These are phyloP conservation scores for Dromiciops gliroides DNA, from an alignment of 2,113 vertebrate species.

Conservation along the genomic window DNA sequence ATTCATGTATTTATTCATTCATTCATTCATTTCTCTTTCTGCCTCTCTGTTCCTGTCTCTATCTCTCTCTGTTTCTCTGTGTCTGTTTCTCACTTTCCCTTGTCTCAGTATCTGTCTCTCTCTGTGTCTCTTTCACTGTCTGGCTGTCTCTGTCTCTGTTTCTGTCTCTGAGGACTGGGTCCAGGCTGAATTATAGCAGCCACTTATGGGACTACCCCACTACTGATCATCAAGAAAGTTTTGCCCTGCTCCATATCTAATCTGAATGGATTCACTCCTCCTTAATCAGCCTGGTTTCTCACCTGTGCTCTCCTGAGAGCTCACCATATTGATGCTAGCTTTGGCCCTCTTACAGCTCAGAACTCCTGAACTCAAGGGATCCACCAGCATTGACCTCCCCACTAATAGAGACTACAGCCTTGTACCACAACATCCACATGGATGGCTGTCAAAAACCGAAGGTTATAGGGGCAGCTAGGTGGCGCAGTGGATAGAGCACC, in stretches of 20 bases:
- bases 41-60: neutral
- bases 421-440: neutral
- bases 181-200: no score
- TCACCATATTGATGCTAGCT: neutral
- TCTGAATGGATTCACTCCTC: no score
- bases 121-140: no score
- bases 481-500: no score
- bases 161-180: neutral
- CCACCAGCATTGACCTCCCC: neutral
- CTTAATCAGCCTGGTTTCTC: neutral
- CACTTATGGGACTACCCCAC: no score
- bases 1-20: neutral
- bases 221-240: no score
- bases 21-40: no score
- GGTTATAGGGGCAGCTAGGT: no score
- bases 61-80: neutral
- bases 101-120: neutral
- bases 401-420: neutral
- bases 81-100: no score
- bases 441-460: neutral
- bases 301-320: no score
- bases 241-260: no score
- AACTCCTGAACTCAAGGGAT: neutral
- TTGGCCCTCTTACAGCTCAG: neutral
- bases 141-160: neutral